Evolutionary conservation across 2,113 vertebrate species (phyloP).

Genomic region (Rhinichthys klamathensis): DNA sequence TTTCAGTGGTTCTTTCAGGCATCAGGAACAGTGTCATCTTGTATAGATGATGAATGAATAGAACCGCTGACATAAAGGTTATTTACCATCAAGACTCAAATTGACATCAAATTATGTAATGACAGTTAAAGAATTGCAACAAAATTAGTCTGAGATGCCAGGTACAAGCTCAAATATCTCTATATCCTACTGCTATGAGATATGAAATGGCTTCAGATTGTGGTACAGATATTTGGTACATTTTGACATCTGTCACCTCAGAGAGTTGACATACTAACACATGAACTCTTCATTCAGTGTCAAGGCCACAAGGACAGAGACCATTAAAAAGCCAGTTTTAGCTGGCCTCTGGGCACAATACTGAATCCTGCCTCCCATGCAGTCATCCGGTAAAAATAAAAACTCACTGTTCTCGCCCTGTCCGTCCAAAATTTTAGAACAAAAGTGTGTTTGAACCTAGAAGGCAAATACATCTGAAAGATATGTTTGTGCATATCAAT

Average conservation of each 20-base stretch:
- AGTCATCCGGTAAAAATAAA: not conserved
- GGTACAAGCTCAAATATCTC: not conserved
- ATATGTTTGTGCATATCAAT: too few relatives aligned
- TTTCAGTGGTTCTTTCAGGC: not conserved
- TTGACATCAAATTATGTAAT: too few relatives aligned
- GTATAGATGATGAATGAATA: not conserved
- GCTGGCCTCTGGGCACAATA: constrained; percentile 1
- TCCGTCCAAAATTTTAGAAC: not conserved
- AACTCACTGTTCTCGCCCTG: not conserved
- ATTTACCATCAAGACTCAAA: too few relatives aligned
- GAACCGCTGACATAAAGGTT: too few relatives aligned
- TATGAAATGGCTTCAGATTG: not conserved
- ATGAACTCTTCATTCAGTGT: not conserved
- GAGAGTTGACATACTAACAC: not conserved
- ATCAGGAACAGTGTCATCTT: too few relatives aligned
- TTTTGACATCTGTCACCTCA: not conserved
- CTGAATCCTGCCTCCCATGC: not conserved
- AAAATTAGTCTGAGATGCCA: not conserved
- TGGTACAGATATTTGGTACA: not conserved
- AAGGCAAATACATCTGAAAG: not conserved
- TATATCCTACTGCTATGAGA: not conserved
- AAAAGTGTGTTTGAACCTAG: not conserved
- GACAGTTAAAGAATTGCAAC: too few relatives aligned
- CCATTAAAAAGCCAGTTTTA: not conserved
- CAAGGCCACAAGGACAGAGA: not conserved